Evolutionary conservation across 2,888 invertebrate genomes (phyloP).

Genomic region (Agrochola litura): DNA sequence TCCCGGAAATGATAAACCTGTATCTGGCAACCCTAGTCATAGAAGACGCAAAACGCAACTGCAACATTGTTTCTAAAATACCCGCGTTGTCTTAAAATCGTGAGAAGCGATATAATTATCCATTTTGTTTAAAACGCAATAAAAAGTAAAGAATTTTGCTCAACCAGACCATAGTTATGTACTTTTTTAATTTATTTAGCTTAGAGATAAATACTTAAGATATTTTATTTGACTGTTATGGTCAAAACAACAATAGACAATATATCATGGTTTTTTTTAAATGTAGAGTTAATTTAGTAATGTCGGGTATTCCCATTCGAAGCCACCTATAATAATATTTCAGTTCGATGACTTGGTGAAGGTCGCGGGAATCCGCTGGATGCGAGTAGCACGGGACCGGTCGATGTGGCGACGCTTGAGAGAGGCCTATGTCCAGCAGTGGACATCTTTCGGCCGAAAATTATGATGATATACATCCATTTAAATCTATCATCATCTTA

Average conservation of each 20-base stretch:
- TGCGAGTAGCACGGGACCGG: not conserved
- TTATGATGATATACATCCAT: too few relatives aligned
- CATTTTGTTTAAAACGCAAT: not conserved
- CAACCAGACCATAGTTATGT: not conserved
- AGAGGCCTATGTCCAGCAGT: too few relatives aligned
- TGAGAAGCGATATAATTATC: not conserved
- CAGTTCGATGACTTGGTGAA: not conserved
- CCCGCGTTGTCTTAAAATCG: not conserved
- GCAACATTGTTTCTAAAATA: not conserved
- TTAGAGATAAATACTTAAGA: not conserved
- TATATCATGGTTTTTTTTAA: not conserved
- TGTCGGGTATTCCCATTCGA: not conserved
- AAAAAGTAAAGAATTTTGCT: not conserved
- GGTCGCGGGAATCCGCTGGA: not conserved
- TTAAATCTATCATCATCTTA: too few relatives aligned
- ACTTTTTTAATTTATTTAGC: not conserved
- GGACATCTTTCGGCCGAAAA: too few relatives aligned
- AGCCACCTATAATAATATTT: not conserved
- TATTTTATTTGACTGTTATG: not conserved
- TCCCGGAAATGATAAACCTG: too few relatives aligned
- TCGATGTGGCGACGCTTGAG: too few relatives aligned
- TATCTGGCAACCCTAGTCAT: too few relatives aligned
- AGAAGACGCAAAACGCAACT: not conserved
- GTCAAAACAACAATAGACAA: not conserved
- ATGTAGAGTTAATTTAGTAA: not conserved